A percentile compares a stretch with the other conserved stretches of the same genome.
Conservation (phyloP, 2,888 invertebrate genomes). For the Drosophila picticornis region DNA sequence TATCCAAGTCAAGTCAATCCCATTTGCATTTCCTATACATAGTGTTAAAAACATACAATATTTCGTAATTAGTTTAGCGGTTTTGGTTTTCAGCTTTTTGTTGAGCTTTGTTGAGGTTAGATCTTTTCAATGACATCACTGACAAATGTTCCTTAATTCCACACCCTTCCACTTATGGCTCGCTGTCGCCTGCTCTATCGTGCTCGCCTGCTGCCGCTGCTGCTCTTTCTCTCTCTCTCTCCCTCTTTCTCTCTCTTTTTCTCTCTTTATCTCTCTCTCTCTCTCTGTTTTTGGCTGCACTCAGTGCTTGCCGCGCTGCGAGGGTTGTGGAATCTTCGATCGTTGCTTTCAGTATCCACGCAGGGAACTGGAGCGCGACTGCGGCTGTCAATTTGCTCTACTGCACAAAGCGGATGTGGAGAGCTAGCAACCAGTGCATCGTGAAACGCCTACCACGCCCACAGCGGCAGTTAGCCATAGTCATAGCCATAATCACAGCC, state of each 20-base stretch:
- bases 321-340: constrained; percentile 95
- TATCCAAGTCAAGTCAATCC: constrained; percentile 15
- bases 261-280: constrained; percentile 23
- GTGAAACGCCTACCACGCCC: constrained; percentile 53
- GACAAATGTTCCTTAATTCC: constrained; percentile 73
- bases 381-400: constrained; percentile 95
- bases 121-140: constrained; percentile 68
- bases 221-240: constrained; percentile 23
- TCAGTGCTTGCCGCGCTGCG: constrained; percentile 87
- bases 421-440: constrained; percentile 86
- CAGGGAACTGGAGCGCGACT: constrained; percentile 90
- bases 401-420: constrained; percentile 93
- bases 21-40: constrained; percentile 41
- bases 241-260: constrained; percentile 13
- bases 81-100: constrained; percentile 71
- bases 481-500: constrained; percentile 60
- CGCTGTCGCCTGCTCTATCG: constrained; percentile 29
- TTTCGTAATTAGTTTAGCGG: constrained; percentile 54
- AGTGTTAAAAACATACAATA: constrained; percentile 13
- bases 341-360: constrained; percentile 95
- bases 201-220: constrained; percentile 41
- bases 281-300: constrained; percentile 29
- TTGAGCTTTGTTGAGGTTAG: constrained; percentile 65
- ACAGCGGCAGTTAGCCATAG: constrained; percentile 44
- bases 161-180: constrained; percentile 25